Percentiles rank a stretch among this genome's conserved stretches.
Evolutionary conservation across 2,888 invertebrate species (phyloP).

Genomic region (Mesopsocus fuscifrons): DNA sequence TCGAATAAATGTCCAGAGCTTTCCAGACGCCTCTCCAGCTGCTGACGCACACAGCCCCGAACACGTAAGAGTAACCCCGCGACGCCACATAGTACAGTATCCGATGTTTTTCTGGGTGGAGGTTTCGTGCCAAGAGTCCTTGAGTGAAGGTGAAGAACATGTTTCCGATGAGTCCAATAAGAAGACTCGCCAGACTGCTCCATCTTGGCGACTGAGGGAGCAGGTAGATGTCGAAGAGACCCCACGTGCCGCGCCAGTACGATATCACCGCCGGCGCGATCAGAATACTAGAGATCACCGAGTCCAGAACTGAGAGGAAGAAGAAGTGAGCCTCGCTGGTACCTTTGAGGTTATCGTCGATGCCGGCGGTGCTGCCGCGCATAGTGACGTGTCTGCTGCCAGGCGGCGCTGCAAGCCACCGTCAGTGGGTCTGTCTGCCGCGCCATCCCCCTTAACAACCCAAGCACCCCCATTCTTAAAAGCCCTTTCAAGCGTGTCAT

Average conservation of each 20-base stretch:
- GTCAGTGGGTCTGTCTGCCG: too few species aligned
- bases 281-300: conserved; percentile 46
- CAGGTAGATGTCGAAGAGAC: conserved; percentile 51
- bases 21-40: conserved; percentile 78
- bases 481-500: too few species aligned
- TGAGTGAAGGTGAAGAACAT: conserved; percentile 49
- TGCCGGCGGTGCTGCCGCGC: conserved; percentile 47
- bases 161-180: conserved; percentile 49
- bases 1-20: conserved; percentile 49
- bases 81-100: conserved; percentile 49
- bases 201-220: conserved; percentile 36
- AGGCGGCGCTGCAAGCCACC: too few species aligned
- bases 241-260: conserved; percentile 79
- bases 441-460: too few species aligned
- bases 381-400: too few species aligned
- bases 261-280: conserved; percentile 66
- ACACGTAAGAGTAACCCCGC: conserved; percentile 51
- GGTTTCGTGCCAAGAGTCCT: conserved; percentile 33
- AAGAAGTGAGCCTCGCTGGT: conserved; percentile 31
- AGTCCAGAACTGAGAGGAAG: conserved; percentile 48
- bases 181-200: conserved; percentile 47
- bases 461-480: too few species aligned
- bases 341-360: conserved; percentile 36
- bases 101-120: conserved; percentile 47
- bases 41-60: conserved; percentile 65